Evolutionary conservation across 2,888 invertebrate genomes (phyloP).

Genomic region (Cephus spinipes): DNA sequence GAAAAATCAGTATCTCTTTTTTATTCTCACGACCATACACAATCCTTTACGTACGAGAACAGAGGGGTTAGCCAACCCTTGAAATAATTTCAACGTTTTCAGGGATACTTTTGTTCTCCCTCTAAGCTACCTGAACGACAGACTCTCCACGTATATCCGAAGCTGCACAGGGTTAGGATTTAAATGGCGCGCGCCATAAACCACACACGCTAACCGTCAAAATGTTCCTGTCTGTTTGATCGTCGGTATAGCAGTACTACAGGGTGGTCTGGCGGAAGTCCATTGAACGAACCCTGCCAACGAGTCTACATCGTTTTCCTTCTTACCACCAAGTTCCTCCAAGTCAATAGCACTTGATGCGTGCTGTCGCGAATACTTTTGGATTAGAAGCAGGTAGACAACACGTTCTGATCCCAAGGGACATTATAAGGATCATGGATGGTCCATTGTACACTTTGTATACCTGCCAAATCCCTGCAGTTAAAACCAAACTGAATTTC

Average conservation of each 20-base stretch:
- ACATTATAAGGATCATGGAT: constrained; percentile 47
- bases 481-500: constrained; percentile 1
- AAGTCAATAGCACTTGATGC: constrained; percentile 34
- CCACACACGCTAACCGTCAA: background rate
- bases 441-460: constrained; percentile 35
- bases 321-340: constrained; percentile 14
- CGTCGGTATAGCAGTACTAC: constrained; percentile 6
- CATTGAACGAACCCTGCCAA: constrained; percentile 13
- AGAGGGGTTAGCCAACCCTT: background rate
- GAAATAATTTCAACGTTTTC: background rate
- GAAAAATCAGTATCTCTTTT: background rate
- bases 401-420: constrained; percentile 36
- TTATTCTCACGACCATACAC: background rate
- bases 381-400: constrained; percentile 46
- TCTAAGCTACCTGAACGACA: background rate
- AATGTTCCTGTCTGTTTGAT: constrained; percentile 17
- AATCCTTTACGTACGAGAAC: background rate
- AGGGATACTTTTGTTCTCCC: background rate
- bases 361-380: constrained; percentile 48
- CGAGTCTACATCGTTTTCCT: constrained; percentile 16
- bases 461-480: constrained; percentile 6
- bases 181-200: constrained; percentile 9
- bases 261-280: constrained; percentile 24
- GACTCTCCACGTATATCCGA: constrained; percentile 9
- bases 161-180: constrained; percentile 4